These are phyloP conservation scores for Drosophila malerkotliana DNA, from an alignment of 1,140 invertebrate species.

Conservation along the genomic window DNA sequence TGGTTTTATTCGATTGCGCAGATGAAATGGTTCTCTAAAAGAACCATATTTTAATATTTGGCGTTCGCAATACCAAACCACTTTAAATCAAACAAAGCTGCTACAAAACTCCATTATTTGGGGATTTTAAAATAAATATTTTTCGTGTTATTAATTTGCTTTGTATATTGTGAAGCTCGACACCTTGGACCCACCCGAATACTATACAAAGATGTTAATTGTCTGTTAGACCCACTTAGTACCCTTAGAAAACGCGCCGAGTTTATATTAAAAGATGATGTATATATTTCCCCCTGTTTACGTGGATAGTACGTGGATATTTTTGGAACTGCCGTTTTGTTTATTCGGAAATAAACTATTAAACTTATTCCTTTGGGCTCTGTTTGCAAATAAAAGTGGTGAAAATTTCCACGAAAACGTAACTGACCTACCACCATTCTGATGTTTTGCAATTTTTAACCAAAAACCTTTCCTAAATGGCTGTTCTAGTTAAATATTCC, in stretches of 20 bases:
- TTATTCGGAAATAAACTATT: background rate
- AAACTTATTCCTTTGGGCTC: background rate
- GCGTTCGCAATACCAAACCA: slow-evolving; percentile 19
- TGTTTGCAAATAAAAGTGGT: slow-evolving; percentile 2
- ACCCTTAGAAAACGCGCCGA: slow-evolving; percentile 8
- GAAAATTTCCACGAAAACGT: too few species aligned
- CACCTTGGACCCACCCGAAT: slow-evolving; percentile 41
- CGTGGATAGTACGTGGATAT: slow-evolving; percentile 3
- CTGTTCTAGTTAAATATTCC: background rate
- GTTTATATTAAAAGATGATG: slow-evolving; percentile 29
- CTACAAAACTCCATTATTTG: slow-evolving; percentile 26
- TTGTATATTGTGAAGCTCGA: slow-evolving; percentile 61
- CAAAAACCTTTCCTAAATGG: background rate
- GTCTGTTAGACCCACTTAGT: slow-evolving; percentile 35
- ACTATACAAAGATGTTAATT: slow-evolving; percentile 58
- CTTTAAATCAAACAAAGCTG: slow-evolving; percentile 44
- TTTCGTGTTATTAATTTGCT: slow-evolving; percentile 33
- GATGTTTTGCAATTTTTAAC: background rate
- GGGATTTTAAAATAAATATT: slow-evolving; percentile 50
- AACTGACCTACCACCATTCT: slow-evolving; percentile 24
- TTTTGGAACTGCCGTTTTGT: background rate
- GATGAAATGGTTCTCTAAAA: slow-evolving; percentile 8
- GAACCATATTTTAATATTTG: slow-evolving; percentile 45
- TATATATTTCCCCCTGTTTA: slow-evolving; percentile 18
- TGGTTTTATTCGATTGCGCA: slow-evolving; percentile 1